Percentiles rank a stretch among this genome's conserved stretches.
These are phyloP conservation scores for Mylabris phalerata DNA, from an alignment of 1,140 invertebrate species.

Conservation along the genomic window DNA sequence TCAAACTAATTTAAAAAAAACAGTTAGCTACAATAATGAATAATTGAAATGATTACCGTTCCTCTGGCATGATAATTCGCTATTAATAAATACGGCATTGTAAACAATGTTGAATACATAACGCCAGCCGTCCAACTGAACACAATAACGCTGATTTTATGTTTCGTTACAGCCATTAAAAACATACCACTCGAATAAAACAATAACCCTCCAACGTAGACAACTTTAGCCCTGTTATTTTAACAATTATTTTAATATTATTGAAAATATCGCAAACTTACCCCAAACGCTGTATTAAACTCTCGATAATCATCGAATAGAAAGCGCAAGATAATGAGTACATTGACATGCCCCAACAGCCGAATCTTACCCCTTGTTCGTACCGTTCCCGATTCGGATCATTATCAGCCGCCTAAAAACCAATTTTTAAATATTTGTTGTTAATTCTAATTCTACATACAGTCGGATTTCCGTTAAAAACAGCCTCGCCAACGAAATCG, in stretches of 20 bases:
- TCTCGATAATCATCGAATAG: slow-evolving; percentile 87
- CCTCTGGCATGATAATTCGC: slow-evolving; percentile 87
- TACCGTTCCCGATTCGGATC: slow-evolving; percentile 59
- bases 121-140: slow-evolving; percentile 89
- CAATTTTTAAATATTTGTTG: not conserved
- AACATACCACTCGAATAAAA: slow-evolving; percentile 87
- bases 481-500: slow-evolving; percentile 92
- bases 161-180: slow-evolving; percentile 72
- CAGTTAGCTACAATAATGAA: not conserved
- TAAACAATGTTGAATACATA: slow-evolving; percentile 96
- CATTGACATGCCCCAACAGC: slow-evolving; percentile 94
- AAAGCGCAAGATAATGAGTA: slow-evolving; percentile 91
- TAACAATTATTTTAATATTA: too few species aligned
- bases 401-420: slow-evolving; percentile 57
- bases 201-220: slow-evolving; percentile 87
- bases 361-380: slow-evolving; percentile 87
- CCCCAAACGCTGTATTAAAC: slow-evolving; percentile 76
- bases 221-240: slow-evolving; percentile 57
- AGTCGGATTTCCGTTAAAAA: slow-evolving; percentile 86
- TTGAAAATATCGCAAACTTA: slow-evolving; percentile 50
- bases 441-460: slow-evolving; percentile 44
- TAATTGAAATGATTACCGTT: slow-evolving; percentile 54
- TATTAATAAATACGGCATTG: slow-evolving; percentile 90
- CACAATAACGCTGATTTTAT: slow-evolving; percentile 73
- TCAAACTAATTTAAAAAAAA: slow-evolving; percentile 53